These are phyloP conservation scores for Hydrocynus forskahlii DNA, from an alignment of 2,797 vertebrate genomes.

Conservation along the genomic window DNA sequence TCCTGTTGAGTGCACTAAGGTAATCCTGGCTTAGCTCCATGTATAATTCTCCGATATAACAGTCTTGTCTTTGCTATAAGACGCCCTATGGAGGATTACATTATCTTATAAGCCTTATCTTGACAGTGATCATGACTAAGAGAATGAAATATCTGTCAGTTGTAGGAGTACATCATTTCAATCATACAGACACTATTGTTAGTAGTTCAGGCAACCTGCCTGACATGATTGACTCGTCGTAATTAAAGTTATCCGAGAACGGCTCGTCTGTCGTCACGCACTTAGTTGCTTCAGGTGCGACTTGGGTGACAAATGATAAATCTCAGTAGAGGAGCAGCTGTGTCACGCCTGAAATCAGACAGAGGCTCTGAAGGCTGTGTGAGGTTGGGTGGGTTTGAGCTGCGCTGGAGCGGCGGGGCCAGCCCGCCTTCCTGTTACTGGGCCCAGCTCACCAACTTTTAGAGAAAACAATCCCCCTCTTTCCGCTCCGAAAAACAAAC, in stretches of 20 bases:
- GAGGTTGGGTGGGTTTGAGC: background rate
- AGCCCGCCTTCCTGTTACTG: conserved; percentile 21
- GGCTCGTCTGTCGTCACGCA: background rate
- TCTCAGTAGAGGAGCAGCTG: background rate
- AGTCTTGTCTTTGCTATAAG: too few relatives aligned
- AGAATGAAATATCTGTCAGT: background rate
- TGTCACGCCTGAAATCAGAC: background rate
- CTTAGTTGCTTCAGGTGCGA: background rate
- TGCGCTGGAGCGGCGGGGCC: background rate
- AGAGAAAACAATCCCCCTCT: conserved; percentile 40
- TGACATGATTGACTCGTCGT: background rate
- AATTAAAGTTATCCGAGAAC: background rate
- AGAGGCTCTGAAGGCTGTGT: background rate
- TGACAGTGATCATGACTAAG: conserved; percentile 3
- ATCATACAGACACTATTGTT: background rate
- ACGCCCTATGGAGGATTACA: too few relatives aligned
- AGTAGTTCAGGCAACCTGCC: background rate
- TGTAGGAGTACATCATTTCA: background rate
- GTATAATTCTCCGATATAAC: too few relatives aligned
- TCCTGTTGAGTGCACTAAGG: too few relatives aligned
- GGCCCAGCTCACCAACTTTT: conserved; percentile 29
- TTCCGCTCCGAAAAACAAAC: conserved; percentile 50
- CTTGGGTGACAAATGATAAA: background rate
- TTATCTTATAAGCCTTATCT: background rate
- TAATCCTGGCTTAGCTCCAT: too few relatives aligned